Base-by-base conservation (phyloP, 1,140 invertebrate species). In the Dolichoris vasculosae region DNA sequence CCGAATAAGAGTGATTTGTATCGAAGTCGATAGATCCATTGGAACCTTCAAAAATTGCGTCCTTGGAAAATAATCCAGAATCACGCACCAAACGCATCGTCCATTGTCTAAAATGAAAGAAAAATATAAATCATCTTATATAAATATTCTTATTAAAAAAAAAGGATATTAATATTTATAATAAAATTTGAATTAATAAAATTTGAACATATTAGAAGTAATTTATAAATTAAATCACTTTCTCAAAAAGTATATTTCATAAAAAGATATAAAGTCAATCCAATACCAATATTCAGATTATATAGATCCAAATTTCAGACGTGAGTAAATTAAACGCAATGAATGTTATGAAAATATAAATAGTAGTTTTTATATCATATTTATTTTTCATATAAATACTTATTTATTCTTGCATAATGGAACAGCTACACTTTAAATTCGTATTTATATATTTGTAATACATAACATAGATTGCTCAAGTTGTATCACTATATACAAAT, bases 41-140 rank as follows among this genome's bases (percentile, higher is more conserved):
- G 15, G 96, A 96, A 51, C 95, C 95, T 91, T 97, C 97, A 90
- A 98, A 97, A 88, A 96, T 94, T 40, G 96, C 96, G 90, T 97
- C 97, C 40, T 96, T 94, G 78, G 96, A 94, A 92, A 97, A 98
- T 84, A 98, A 94, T 77, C 94, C 95, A 84, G 94, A 93, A 91
- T 98, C 97, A 43, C 95, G 95, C 86, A 94, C 94, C 89, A 98
- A 94, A 83, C 95, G 94, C 89, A 98, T 91, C 79, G 95, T 96
- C 94, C 97, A 98, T 78, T 95, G 94, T 92, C 97, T 97, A 0
- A 95, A 95, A 89, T 88, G 88, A 87, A 89, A 86, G 35, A 82
- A 46, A 43, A 64, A 43, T 43, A 55, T 59, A 59, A 59, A 13
- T 2, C 30, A 64, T 30, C 4, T 64, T 64, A 32, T 64, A n/a